Percentiles rank a stretch among this genome's conserved stretches.
Conservation (phyloP, 30 jellyfish, hydroid and myxozoan genomes). For the Morbakka virulenta region DNA sequence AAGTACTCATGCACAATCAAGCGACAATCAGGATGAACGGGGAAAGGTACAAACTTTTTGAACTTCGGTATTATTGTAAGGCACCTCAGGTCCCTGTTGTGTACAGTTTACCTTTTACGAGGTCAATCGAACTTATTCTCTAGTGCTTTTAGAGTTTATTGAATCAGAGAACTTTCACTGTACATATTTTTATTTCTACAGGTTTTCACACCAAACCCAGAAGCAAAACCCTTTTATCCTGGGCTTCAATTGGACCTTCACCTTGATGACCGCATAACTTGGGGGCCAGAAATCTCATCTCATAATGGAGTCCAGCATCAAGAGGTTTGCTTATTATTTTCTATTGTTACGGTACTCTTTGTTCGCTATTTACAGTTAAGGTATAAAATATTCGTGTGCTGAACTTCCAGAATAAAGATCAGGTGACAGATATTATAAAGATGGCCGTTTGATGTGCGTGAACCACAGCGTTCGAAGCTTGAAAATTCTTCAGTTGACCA, state of each 20-base stretch:
- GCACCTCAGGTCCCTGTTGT: background rate
- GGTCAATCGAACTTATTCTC: background rate
- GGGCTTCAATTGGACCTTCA: background rate
- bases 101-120: background rate
- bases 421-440: too few species aligned
- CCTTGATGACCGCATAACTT: background rate
- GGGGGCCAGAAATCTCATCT: background rate
- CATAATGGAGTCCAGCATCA: background rate
- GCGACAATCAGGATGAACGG: background rate
- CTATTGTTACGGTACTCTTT: background rate
- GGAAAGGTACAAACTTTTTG: background rate
- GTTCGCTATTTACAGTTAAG: background rate
- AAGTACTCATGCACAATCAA: background rate
- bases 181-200: too few species aligned
- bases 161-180: too few species aligned
- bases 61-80: background rate
- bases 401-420: too few species aligned
- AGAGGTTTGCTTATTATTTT: background rate
- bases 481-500: too few species aligned
- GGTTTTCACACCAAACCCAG: conserved; percentile 71
- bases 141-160: background rate
- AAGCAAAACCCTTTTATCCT: conserved; percentile 71
- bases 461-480: too few species aligned
- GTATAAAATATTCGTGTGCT: too few species aligned
- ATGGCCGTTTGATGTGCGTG: too few species aligned